Percentiles rank a stretch among this genome's conserved stretches.
These are phyloP conservation scores for Ammodytes dubius DNA, from an alignment of 2,113 vertebrate species.

Conservation along the genomic window DNA sequence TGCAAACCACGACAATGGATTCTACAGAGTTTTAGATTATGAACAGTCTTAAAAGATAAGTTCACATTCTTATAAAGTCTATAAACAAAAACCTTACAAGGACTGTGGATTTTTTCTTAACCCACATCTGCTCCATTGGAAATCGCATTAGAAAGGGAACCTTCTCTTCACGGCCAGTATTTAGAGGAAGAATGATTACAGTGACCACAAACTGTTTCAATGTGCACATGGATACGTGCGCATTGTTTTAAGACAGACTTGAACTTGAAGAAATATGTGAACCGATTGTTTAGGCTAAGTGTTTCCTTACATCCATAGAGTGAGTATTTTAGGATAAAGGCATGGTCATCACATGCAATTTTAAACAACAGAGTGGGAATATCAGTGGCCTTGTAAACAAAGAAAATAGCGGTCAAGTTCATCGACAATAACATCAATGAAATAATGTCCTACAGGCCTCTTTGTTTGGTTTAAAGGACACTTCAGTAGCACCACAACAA, in stretches of 20 bases:
- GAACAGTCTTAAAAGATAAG: neutral
- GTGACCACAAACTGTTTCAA: neutral
- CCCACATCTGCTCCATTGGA: too few species aligned
- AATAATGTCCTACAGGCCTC: neutral
- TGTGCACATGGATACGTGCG: neutral
- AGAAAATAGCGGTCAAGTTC: neutral
- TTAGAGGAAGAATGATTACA: neutral
- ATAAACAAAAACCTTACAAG: neutral
- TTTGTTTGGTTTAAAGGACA: neutral
- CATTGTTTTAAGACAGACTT: neutral
- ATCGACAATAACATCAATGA: neutral
- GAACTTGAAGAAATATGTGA: neutral
- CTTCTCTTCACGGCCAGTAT: neutral
- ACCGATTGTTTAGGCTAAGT: neutral
- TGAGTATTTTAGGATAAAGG: neutral
- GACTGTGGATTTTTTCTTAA: neutral
- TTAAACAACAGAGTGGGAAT: neutral
- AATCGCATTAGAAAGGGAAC: neutral
- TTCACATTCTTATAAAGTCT: too few species aligned
- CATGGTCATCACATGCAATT: neutral
- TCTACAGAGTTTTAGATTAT: neutral
- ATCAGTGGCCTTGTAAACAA: neutral
- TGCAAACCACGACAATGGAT: neutral
- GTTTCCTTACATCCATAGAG: neutral
- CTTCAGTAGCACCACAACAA: slow-evolving; percentile 2